Evolutionary conservation across 1,140 invertebrate species (phyloP), one percentile per base, ranked within the genome.

Genomic region (Cecropterus lyciades): DNA sequence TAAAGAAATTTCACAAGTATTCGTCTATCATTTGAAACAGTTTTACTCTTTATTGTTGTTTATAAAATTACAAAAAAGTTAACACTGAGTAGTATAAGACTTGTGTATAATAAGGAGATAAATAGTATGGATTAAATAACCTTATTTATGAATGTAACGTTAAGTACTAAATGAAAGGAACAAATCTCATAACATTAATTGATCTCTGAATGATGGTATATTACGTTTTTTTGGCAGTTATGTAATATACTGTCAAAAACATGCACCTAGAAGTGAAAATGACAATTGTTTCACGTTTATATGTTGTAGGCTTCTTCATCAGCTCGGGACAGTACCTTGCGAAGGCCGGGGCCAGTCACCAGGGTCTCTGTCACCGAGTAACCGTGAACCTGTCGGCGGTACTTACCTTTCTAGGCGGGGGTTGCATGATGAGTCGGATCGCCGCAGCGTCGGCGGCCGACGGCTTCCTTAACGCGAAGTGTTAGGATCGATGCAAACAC

Each of bases 371-470:
- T 52, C 46, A 20, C 37, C 17, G 42, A 33, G 11, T n/a, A 42
- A 24, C 14, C 27, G 57, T 62, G 57, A 60, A n/a, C 10, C 14
- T 37, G 15, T 42, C 14, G 17, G 66, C 42, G 69, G 9, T 20
- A 84, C 87, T 94, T 92, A 96, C 95, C 95, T 96, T 96, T 92
- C 95, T 95, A 83, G 95, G 95, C 70, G 95, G 95, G 73, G 95
- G 95, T 93, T 96, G 95, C 95, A 96, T 95, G 92, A 84, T 93
- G 91, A 76, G 59, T 75, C 73, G 74, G 69, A 68, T 74, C 79
- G 78, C 77, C 77, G 77, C 71, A 63, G 66, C 67, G 73, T 70
- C 79, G 77, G 76, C 78, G 68, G 70, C 69, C 79, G 71, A 75
- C 73, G 62, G 68, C 59, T 62, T 73, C 62, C 42, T 67, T 49